These are phyloP conservation scores for Taphrorychus bicolor DNA, from an alignment of 2,888 invertebrate species.

Conservation along the genomic window DNA sequence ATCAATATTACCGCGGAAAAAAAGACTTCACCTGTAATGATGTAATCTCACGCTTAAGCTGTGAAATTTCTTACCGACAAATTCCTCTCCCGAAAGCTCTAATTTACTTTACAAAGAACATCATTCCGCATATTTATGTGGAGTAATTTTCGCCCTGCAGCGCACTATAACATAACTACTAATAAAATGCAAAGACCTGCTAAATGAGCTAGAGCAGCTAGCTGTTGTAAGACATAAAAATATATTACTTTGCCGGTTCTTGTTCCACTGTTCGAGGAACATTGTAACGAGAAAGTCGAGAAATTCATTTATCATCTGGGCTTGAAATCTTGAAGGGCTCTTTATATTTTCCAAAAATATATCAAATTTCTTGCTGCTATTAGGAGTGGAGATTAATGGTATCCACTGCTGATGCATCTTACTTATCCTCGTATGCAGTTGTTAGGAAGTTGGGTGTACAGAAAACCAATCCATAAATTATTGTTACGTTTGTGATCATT, in stretches of 20 bases:
- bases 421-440: neutral
- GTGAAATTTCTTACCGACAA: neutral
- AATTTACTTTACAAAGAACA: conserved; percentile 29
- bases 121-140: conserved; percentile 30
- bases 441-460: no score
- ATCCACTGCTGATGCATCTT: conserved; percentile 9
- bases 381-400: conserved; percentile 2
- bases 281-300: conserved; percentile 12
- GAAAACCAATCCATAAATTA: no score
- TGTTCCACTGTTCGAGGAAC: neutral
- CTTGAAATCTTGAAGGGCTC: conserved; percentile 13
- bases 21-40: neutral
- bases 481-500: no score
- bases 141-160: conserved; percentile 22
- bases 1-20: neutral
- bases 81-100: conserved; percentile 7
- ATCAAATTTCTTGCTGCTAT: conserved; percentile 6
- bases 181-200: conserved; percentile 29
- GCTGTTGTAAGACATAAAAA: conserved; percentile 23
- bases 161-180: conserved; percentile 25
- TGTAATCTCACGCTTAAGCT: neutral
- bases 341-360: conserved; percentile 14
- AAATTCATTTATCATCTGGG: conserved; percentile 14
- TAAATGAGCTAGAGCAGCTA: conserved; percentile 22
- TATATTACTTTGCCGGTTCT: conserved; percentile 17